Conservation (phyloP, 2,797 vertebrate genomes). For the Malacoraja senta region DNA sequence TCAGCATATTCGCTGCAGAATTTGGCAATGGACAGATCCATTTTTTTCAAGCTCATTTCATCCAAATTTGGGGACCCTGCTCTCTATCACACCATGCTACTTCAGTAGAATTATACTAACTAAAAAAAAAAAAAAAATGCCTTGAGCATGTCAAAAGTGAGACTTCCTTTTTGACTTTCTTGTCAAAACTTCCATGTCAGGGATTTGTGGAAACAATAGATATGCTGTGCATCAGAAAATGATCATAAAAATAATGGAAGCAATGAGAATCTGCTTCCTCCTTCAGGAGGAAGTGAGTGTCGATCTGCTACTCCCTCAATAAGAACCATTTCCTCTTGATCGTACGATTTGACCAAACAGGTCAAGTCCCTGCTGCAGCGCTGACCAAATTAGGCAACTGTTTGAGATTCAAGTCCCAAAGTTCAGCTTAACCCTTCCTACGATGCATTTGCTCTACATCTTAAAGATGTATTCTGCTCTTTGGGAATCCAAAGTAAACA, state of each 20-base stretch:
- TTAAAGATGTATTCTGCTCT: neutral
- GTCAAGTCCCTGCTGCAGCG: slow-evolving; percentile 48
- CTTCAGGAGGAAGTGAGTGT: slow-evolving; percentile 51
- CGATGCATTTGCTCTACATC: neutral
- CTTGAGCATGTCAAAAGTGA: neutral
- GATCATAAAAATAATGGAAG: neutral
- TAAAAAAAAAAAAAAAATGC: neutral
- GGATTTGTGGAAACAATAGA: neutral
- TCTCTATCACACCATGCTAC: neutral
- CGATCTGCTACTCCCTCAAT: slow-evolving; percentile 45
- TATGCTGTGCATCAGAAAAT: slow-evolving; percentile 16
- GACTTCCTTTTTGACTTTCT: neutral
- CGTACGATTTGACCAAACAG: slow-evolving; percentile 40
- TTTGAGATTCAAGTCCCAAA: slow-evolving; percentile 38
- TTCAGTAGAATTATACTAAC: neutral
- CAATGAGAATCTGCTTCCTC: slow-evolving; percentile 48
- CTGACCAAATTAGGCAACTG: slow-evolving; percentile 68
- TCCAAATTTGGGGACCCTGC: neutral
- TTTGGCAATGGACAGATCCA: neutral
- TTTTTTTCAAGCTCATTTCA: neutral
- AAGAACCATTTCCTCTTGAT: slow-evolving; percentile 53
- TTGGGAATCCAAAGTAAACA: neutral
- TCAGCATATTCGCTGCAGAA: neutral
- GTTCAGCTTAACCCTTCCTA: neutral
- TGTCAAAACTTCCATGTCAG: neutral